phyloP scores from a whole-genome alignment of 2,113 vertebrate species.

The Ptilorrhoa leucosticta region DNA sequence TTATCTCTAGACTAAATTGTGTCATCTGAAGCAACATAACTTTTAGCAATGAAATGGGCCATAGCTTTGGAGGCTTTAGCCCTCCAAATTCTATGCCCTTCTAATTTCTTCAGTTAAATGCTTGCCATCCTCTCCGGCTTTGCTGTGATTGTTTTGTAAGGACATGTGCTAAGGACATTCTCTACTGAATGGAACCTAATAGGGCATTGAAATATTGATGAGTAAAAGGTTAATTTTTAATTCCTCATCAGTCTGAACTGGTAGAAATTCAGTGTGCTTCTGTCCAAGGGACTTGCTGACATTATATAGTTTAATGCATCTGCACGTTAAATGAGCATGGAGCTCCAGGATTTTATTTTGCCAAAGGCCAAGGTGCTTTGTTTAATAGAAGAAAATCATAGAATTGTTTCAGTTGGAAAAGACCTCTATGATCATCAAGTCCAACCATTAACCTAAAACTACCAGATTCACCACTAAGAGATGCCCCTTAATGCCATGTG shows the following conservation, averaged over 20 bases:
- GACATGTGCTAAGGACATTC: not conserved
- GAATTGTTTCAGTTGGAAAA: not conserved
- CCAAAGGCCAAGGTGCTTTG: not conserved
- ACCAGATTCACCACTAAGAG: no score
- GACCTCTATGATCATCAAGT: not conserved
- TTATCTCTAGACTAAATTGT: not conserved
- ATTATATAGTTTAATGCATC: not conserved
- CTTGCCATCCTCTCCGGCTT: not conserved
- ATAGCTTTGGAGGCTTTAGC: not conserved
- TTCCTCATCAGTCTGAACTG: slow-evolving; percentile 25
- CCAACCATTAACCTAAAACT: not conserved
- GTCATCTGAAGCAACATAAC: not conserved
- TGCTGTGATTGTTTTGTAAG: not conserved
- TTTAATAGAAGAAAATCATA: not conserved
- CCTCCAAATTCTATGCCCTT: not conserved
- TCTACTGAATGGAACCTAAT: not conserved
- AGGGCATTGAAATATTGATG: slow-evolving; percentile 41
- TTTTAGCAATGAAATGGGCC: not conserved
- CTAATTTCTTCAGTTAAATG: not conserved
- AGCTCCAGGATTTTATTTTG: not conserved
- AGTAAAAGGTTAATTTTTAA: slow-evolving; percentile 60
- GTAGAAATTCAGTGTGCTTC: slow-evolving; percentile 37
- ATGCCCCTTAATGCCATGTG: not conserved
- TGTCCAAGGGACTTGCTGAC: slow-evolving; percentile 10
- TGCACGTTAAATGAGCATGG: not conserved